Evolutionary conservation across 1,140 invertebrate species (phyloP).

Genomic region (Pachyrhynchus sulphureomaculatus): DNA sequence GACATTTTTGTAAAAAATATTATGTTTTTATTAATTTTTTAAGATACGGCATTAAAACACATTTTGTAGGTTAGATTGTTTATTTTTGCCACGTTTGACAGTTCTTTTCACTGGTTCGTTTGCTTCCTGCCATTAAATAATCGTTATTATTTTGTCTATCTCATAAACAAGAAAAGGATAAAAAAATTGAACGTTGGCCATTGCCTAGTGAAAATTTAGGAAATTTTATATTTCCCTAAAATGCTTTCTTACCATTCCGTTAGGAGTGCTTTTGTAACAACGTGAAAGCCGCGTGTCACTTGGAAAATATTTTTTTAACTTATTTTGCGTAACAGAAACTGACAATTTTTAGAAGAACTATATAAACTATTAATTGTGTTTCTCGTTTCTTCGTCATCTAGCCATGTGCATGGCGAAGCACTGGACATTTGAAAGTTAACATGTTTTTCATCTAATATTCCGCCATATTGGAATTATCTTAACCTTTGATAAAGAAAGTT

Average conservation of each 20-base stretch:
- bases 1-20: conserved; percentile 38
- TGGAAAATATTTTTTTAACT: conserved; percentile 24
- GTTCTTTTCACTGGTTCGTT: not conserved
- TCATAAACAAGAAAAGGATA: not conserved
- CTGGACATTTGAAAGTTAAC: conserved; percentile 30
- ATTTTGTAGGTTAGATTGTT: conserved; percentile 23
- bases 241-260: not conserved
- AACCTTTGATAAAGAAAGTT: conserved; percentile 50
- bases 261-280: conserved; percentile 46
- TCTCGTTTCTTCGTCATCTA: not conserved
- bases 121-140: not conserved
- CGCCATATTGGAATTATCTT: conserved; percentile 52
- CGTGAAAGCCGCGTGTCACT: conserved; percentile 54
- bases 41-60: too few species aligned
- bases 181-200: not conserved
- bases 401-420: conserved; percentile 2
- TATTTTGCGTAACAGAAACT: conserved; percentile 23
- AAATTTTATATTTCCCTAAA: conserved; percentile 11
- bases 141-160: not conserved
- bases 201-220: not conserved
- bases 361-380: conserved; percentile 41
- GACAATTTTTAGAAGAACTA: conserved; percentile 40
- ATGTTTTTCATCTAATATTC: conserved; percentile 52
- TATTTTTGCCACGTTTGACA: conserved; percentile 34
- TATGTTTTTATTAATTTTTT: conserved; percentile 17